Evolutionary conservation across 2,113 vertebrate genomes (phyloP), one percentile per base, ranked within the genome.

Genomic region (Callopanchax toddi): DNA sequence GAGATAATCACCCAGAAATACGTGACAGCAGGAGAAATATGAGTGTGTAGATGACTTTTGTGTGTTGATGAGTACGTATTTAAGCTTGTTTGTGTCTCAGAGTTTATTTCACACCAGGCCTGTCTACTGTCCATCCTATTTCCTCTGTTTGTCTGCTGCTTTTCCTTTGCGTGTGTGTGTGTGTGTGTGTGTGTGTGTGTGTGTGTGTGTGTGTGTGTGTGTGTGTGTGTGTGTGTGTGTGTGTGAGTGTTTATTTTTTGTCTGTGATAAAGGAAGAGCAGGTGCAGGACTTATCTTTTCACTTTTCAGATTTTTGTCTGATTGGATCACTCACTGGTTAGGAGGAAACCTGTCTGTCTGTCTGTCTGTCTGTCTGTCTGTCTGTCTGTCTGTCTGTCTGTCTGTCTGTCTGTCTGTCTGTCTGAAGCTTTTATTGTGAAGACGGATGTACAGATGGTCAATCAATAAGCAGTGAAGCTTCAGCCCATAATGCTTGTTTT

Each of bases 121-220:
- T 46, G 76, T 82, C 79, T 82, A 25, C 40, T 16, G 60, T 80
- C 60, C 72, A 76, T 85, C 84, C 78, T 88, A 65, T 74, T 76
- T 67, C 40, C 59, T 71, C 64, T 53, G 83, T 83, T 73, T 82
- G 56, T 83, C 78, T 82, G 56, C 48, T 67, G 60, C 50, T 64
- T 66, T 84, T 86, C 76, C 76, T 67, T 34, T 10, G 60, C 44
- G 39, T 58, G 67, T 55, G 42, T 64, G 36, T 62, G 32, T 57
- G 48, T 46, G 39, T 49, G 49, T 32, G 16, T 37, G 52, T 39
- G 7, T 11, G 60, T 51, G 32, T 54, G 69, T 51, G 40, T 70
- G 51, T 53, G 36, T 53, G 42, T 26, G 40, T 49, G 61, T 37
- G 45, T 43, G 29, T 32, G 29, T 32, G 29, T 32, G 29, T 32